These are phyloP conservation scores for Tenebrio molitor DNA, from an alignment of 1,140 invertebrate genomes.

Conservation along the genomic window DNA sequence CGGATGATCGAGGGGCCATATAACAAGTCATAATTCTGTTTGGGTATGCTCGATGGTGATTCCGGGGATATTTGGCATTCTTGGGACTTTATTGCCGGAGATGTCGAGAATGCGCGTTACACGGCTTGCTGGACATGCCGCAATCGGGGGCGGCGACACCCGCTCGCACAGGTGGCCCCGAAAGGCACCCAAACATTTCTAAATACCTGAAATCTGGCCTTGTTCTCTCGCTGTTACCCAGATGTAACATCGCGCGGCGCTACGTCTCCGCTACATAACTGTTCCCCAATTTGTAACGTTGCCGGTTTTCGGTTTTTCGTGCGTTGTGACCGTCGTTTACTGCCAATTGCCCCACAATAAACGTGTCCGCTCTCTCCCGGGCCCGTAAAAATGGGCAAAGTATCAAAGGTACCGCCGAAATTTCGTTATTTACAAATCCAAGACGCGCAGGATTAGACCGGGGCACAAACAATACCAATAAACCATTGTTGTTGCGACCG, in stretches of 20 bases:
- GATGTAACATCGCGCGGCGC: too few species aligned
- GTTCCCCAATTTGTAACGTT: too few species aligned
- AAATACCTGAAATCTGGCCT: too few species aligned
- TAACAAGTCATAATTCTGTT: constrained; percentile 60
- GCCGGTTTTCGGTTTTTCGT: too few species aligned
- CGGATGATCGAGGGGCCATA: constrained; percentile 57
- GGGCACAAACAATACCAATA: constrained; percentile 45
- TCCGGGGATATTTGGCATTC: constrained; percentile 56
- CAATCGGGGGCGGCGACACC: too few species aligned
- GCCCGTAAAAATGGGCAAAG: constrained; percentile 11
- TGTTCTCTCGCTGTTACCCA: too few species aligned
- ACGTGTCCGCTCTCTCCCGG: not conserved
- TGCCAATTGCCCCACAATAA: constrained; percentile 22
- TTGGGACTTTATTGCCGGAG: constrained; percentile 55
- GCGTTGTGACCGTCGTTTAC: too few species aligned
- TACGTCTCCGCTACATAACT: too few species aligned
- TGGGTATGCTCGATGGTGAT: constrained; percentile 55
- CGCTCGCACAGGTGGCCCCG: too few species aligned
- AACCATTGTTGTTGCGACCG: constrained; percentile 41
- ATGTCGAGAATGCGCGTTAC: constrained; percentile 48
- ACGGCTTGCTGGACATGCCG: constrained; percentile 29
- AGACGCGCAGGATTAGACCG: constrained; percentile 10
- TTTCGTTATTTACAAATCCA: constrained; percentile 25
- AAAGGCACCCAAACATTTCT: too few species aligned
- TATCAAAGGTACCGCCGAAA: constrained; percentile 27